phyloP scores from a whole-genome alignment of 1,140 invertebrate genomes.

The Calliopsis andreniformis region DNA sequence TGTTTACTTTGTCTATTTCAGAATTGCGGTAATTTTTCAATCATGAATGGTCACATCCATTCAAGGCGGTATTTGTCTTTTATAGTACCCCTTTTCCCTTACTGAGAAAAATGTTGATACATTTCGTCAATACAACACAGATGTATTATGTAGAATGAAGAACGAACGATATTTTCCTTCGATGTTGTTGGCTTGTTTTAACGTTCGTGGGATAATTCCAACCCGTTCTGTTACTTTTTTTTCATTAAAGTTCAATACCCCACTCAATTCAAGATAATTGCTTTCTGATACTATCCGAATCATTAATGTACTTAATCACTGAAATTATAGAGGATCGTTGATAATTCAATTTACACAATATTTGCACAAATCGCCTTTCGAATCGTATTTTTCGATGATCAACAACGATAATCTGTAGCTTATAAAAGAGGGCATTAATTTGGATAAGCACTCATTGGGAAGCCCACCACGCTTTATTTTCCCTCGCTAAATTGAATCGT shows the following conservation, averaged over 20 bases:
- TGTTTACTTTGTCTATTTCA: background rate
- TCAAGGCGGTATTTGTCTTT: background rate
- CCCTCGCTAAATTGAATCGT: constrained; percentile 30
- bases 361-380: no score
- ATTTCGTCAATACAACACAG: background rate
- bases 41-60: background rate
- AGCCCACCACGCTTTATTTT: constrained; percentile 9
- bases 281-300: background rate
- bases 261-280: constrained; percentile 19
- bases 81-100: background rate
- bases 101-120: background rate
- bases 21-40: constrained; percentile 1
- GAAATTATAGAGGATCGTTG: background rate
- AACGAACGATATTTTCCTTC: no score
- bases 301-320: background rate
- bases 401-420: background rate
- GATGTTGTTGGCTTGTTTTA: background rate
- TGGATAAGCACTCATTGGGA: background rate
- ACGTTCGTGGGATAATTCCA: background rate
- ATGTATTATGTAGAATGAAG: background rate
- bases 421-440: background rate
- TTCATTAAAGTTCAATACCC: constrained; percentile 4
- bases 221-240: background rate
- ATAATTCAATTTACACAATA: constrained; percentile 14
- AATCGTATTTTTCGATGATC: background rate